Evolutionary conservation across 2,113 vertebrate species (phyloP), one percentile per base, ranked within the genome.

Genomic region (Trematocara unimaculatum): DNA sequence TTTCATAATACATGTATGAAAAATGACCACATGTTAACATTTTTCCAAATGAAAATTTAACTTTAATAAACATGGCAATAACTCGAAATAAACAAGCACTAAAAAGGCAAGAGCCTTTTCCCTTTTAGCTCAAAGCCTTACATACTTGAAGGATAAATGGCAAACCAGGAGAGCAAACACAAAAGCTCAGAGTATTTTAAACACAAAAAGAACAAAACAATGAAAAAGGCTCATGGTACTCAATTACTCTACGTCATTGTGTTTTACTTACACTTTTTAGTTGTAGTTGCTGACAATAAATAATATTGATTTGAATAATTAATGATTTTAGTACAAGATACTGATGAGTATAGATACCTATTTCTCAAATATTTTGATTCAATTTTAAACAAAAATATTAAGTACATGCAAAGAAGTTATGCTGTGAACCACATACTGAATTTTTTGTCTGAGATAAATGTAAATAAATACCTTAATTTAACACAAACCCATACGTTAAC

Each of bases 91-190:
- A 53, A n/a, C 8, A 53, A n/a, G 49, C 49, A 53, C 49, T 53
- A 53, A 3, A 53, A n/a, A n/a, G 8, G 0, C 18, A 3, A 0
- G 18, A n/a, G 49, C 49, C 5, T 53, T 53, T 53, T 0, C 49
- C 17, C 17, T 51, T 51, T 51, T n/a, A n/a, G 17, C 17, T 2
- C 49, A 45, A 14, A 45, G 2, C 5, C 2, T 45, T 0, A 45
- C 42, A 42, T 45, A 9, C 31, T 31, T 31, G 31, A 31, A 33
- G 31, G 31, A 33, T 33, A 33, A 33, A 33, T 33, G 31, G 7
- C 6, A 47, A 17, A 15, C 6, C 14, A 47, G 6, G 45, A 47
- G 6, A 1, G 3, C 45, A 47, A 47, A 47, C 45, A 47, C 45
- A 47, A 17, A 47, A 15, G 45, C 45, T 47, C 6, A 47, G 14